These are phyloP conservation scores for Rhynchopsitta pachyrhyncha DNA, from an alignment of 2,113 vertebrate species.

Conservation along the genomic window DNA sequence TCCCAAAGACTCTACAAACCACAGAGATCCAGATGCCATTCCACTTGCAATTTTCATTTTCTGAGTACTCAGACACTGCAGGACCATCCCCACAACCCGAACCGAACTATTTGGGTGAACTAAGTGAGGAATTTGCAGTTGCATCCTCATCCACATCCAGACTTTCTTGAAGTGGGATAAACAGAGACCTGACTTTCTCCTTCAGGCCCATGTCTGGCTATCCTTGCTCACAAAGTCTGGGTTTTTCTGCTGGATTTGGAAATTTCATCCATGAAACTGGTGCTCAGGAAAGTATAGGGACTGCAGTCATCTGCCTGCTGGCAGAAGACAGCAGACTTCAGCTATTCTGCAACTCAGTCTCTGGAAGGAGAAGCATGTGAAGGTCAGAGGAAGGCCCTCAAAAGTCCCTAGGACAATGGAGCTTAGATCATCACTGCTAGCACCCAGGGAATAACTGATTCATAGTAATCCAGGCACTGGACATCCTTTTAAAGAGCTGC, in stretches of 20 bases:
- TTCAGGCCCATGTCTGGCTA: background rate
- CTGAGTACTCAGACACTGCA: background rate
- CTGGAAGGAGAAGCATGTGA: background rate
- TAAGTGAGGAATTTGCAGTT: background rate
- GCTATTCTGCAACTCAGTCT: background rate
- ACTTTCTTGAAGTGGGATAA: background rate
- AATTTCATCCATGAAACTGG: background rate
- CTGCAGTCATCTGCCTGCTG: background rate
- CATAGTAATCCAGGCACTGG: no score
- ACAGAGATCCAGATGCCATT: background rate
- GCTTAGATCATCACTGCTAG: background rate
- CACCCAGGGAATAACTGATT: background rate
- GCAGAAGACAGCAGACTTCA: background rate
- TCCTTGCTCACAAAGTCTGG: background rate
- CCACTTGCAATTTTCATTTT: background rate
- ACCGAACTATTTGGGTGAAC: background rate
- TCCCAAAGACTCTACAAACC: background rate
- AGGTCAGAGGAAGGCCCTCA: background rate
- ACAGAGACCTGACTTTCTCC: background rate
- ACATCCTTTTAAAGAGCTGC: background rate
- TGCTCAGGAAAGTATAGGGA: background rate
- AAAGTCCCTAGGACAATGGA: background rate
- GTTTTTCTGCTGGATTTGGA: background rate
- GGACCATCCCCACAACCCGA: background rate
- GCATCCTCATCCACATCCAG: background rate